Evolutionary conservation across 2,888 invertebrate genomes (phyloP), one percentile per base, ranked within the genome.

Genomic region (Platycheirus rosarum): DNA sequence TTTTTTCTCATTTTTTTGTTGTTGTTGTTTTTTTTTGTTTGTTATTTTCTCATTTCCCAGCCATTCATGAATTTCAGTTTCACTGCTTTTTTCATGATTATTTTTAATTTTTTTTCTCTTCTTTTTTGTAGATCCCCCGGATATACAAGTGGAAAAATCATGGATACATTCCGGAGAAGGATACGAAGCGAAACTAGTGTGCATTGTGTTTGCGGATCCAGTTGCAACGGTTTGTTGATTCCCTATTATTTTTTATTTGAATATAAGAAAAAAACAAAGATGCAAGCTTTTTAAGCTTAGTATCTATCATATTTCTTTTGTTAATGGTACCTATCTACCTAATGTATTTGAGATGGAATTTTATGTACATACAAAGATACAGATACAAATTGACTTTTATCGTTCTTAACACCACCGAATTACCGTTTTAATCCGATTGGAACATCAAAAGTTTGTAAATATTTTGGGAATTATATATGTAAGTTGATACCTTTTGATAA

Each of bases 131-230:
- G 94, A 93, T 90, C 93, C 94, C 0, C 94, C 94, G 2, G 94
- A 94, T 88, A 94, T 94, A 85, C 93, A 93, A 65, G 94, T 94
- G 86, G 94, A 94, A 88, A 91, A 93, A 63, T 93, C 93, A 7
- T 94, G 94, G 94, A 93, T 94, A 57, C 94, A 94, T 88, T 93
- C 94, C 0, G 94, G 94, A 0, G 94, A 94, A 86, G 94, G 94
- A 0, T 94, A 93, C 89, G 91, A 94, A 84, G 94, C 94, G 1
- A 93, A 94, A 86, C 91, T 94, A 35, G 92, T 94, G 26, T 94
- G 94, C 87, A 93, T 93, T 42, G 94, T 94, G 9, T 92, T 94
- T 42, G 94, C 94, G 1, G 94, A 94, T 87, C 94, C 94, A 3
- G 92, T 93, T 0, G 93, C 94, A 55, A 93, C 93, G 91, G 94